A percentile compares a stretch with the other conserved stretches of the same genome.
phyloP scores from a whole-genome alignment of 2,113 vertebrate species.

The Cardinalis cardinalis region DNA sequence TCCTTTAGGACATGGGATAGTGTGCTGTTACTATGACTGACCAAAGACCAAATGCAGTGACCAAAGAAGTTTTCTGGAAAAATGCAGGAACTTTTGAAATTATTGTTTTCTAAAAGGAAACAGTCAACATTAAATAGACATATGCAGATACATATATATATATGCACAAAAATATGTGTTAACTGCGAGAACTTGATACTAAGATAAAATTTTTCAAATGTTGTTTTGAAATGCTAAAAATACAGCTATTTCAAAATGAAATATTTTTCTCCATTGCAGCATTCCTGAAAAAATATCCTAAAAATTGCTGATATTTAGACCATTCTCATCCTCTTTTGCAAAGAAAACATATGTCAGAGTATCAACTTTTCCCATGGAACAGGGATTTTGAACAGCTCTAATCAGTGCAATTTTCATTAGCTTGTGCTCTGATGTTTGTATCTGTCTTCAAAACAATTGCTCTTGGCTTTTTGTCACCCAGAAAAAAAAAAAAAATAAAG shows the following conservation, averaged over 20 bases:
- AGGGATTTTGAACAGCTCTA: not conserved
- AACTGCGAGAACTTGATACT: not conserved
- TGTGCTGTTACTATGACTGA: not conserved
- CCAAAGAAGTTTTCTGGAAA: not conserved
- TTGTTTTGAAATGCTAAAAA: not conserved
- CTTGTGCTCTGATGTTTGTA: not conserved
- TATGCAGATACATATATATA: rapidly evolving
- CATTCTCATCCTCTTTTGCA: not conserved
- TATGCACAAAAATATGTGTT: not conserved
- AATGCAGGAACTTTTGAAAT: not conserved
- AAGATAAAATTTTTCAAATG: not conserved
- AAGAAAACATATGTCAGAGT: not conserved
- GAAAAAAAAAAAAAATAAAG: not conserved
- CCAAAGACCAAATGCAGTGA: not conserved
- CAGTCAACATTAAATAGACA: not conserved
- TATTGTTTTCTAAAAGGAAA: not conserved
- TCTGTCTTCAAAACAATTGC: not conserved
- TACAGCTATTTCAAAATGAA: not conserved
- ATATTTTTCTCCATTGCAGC: not conserved
- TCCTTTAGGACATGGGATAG: not conserved
- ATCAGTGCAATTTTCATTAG: not conserved
- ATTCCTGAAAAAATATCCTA: not conserved
- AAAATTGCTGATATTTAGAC: not conserved
- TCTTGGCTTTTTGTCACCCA: not conserved
- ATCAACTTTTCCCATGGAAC: not conserved